These are phyloP conservation scores for Clitarchus hookeri DNA, from an alignment of 2,888 invertebrate genomes.

Conservation along the genomic window DNA sequence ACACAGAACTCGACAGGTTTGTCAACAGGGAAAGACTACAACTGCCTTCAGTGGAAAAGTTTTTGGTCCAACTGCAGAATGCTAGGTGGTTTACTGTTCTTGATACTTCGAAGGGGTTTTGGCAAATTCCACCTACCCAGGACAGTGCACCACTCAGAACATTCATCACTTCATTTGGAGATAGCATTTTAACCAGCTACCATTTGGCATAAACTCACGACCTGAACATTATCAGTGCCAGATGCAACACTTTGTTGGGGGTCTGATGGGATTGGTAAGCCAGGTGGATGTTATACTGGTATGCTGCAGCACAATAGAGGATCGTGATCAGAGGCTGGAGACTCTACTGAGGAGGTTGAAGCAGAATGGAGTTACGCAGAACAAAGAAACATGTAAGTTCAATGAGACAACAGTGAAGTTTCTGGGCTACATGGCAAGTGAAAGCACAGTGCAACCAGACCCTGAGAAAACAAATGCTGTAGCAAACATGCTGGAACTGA, in stretches of 20 bases:
- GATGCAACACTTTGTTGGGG: not conserved
- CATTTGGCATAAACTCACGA: slow-evolving; percentile 38
- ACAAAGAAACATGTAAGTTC: not conserved
- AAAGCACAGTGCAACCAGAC: not conserved
- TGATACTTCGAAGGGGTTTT: slow-evolving; percentile 45
- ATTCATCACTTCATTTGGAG: slow-evolving; percentile 32
- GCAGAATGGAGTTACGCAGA: too few relatives aligned
- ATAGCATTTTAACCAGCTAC: slow-evolving; percentile 40
- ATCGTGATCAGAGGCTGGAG: not conserved
- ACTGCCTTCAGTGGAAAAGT: slow-evolving; percentile 27
- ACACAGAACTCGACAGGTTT: slow-evolving; percentile 46
- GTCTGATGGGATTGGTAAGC: not conserved
- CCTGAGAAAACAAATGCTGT: not conserved
- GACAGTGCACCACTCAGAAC: slow-evolving; percentile 27
- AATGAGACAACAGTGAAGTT: not conserved
- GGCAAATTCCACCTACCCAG: slow-evolving; percentile 43
- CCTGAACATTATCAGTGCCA: not conserved
- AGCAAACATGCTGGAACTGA: too few relatives aligned
- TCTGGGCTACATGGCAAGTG: not conserved
- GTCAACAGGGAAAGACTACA: slow-evolving; percentile 37
- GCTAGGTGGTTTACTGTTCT: slow-evolving; percentile 45
- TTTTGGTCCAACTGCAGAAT: slow-evolving; percentile 42
- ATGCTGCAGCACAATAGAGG: not conserved
- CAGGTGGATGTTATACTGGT: not conserved
- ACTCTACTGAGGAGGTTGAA: not conserved